A percentile compares a stretch with the other conserved stretches of the same genome.
phyloP scores from a whole-genome alignment of 2,888 invertebrate genomes.

The Meliscaeva auricollis region DNA sequence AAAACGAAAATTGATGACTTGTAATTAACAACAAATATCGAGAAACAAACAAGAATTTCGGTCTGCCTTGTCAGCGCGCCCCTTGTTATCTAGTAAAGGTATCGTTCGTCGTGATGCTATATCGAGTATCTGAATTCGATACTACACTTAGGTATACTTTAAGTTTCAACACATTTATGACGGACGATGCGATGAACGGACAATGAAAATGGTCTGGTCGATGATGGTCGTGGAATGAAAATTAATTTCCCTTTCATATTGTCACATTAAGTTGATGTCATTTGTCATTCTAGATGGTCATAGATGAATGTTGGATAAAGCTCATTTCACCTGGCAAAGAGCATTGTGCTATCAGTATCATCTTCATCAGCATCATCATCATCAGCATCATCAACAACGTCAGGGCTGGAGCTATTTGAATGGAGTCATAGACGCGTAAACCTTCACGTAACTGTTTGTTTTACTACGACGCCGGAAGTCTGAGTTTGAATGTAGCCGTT shows the following conservation, averaged over 20 bases:
- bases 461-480: too few species aligned
- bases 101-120: slow-evolving; percentile 41
- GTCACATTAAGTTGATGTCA: slow-evolving; percentile 77
- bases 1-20: slow-evolving; percentile 72
- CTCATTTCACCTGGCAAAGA: slow-evolving; percentile 68
- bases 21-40: slow-evolving; percentile 72
- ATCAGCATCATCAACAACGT: background rate
- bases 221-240: slow-evolving; percentile 44
- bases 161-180: slow-evolving; percentile 60
- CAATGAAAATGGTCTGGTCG: slow-evolving; percentile 4
- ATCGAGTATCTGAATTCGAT: slow-evolving; percentile 69
- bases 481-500: too few species aligned
- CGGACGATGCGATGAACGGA: slow-evolving; percentile 6
- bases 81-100: background rate
- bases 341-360: slow-evolving; percentile 51
- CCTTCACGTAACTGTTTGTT: too few species aligned
- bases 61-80: background rate
- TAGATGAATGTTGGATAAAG: slow-evolving; percentile 53
- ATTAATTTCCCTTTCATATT: slow-evolving; percentile 76
- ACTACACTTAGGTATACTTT: slow-evolving; percentile 37
- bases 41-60: slow-evolving; percentile 13
- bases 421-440: background rate
- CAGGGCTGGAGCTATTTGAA: background rate
- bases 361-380: slow-evolving; percentile 21
- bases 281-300: slow-evolving; percentile 77